phyloP scores from a whole-genome alignment of 1,140 invertebrate genomes.

The Sipha flava region DNA sequence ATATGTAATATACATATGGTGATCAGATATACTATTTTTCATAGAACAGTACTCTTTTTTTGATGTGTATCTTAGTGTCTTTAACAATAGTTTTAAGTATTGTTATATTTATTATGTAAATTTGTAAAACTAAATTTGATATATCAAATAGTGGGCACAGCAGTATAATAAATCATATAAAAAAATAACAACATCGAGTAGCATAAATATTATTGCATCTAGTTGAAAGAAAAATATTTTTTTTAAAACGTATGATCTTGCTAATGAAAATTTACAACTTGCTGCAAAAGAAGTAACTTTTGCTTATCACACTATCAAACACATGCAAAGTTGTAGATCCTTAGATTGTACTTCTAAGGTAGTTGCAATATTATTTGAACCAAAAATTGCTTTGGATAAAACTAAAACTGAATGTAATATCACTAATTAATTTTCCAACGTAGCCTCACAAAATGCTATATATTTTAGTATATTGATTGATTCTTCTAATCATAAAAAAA shows the following conservation, averaged over 20 bases:
- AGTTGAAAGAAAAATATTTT: background rate
- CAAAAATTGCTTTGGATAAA: slow-evolving; percentile 8
- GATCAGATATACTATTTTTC: no score
- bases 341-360: slow-evolving; percentile 38
- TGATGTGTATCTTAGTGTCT: no score
- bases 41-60: no score
- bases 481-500: slow-evolving; percentile 37
- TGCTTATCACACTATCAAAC: no score
- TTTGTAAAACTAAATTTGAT: background rate
- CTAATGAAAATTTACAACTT: no score
- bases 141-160: background rate
- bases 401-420: slow-evolving; percentile 37
- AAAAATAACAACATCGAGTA: background rate
- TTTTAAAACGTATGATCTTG: slow-evolving; percentile 32
- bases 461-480: slow-evolving; percentile 35
- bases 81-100: no score
- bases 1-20: no score
- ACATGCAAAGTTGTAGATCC: no score
- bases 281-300: no score
- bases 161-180: background rate
- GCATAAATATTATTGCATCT: background rate
- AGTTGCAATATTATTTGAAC: slow-evolving; percentile 35
- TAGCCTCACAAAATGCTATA: slow-evolving; percentile 33
- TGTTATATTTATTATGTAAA: no score
- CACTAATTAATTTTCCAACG: slow-evolving; percentile 33